phyloP scores from a whole-genome alignment of 2,888 invertebrate species.

The Ischnus inquisitorius region DNA sequence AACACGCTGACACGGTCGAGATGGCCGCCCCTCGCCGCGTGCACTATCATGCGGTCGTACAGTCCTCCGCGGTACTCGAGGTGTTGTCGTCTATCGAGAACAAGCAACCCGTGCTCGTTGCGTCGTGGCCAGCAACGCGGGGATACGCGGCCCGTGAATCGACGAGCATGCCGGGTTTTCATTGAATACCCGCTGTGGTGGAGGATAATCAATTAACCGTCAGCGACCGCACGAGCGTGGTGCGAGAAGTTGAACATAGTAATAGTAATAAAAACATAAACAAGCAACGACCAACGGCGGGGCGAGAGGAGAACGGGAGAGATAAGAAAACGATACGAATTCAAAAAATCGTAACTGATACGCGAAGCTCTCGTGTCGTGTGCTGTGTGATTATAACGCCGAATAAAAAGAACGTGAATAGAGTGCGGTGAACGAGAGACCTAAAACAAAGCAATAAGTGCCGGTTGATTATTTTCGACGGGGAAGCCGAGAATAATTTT shows the following conservation, averaged over 20 bases:
- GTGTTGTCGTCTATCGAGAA: conserved; percentile 65
- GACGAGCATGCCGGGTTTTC: conserved; percentile 66
- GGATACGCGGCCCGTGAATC: conserved; percentile 72
- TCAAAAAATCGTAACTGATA: background rate
- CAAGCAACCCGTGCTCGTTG: conserved; percentile 74
- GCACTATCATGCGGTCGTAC: conserved; percentile 72
- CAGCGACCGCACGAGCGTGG: conserved; percentile 11
- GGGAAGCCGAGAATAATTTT: conserved; percentile 29
- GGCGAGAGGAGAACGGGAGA: background rate
- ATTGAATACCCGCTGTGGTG: conserved; percentile 56
- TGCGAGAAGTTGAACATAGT: conserved; percentile 1
- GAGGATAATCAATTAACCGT: conserved; percentile 46
- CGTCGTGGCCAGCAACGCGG: conserved; percentile 76
- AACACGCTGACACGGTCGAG: conserved; percentile 74
- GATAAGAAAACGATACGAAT: background rate
- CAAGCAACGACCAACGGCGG: background rate
- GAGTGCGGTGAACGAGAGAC: conserved; percentile 7
- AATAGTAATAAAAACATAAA: background rate
- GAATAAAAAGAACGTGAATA: background rate
- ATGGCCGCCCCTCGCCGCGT: conserved; percentile 80
- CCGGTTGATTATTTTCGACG: background rate
- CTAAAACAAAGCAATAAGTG: background rate
- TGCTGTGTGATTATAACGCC: background rate
- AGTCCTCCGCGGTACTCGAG: conserved; percentile 43
- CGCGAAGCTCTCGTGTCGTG: background rate